Conservation (phyloP, 2,113 vertebrate genomes). For the Xiphophorus hellerii region DNA sequence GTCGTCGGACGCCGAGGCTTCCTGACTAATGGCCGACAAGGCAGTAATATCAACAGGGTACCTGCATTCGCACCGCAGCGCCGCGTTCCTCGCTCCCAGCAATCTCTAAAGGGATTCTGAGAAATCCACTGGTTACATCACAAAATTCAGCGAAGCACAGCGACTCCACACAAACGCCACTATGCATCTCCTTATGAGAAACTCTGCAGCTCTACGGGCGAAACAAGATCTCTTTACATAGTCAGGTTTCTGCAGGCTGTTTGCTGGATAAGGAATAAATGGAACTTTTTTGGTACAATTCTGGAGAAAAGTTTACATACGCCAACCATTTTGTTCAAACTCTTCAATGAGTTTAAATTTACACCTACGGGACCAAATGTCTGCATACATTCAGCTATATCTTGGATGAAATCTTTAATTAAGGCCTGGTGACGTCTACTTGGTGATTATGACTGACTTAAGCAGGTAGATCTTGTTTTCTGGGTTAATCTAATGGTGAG, state of each 20-base stretch:
- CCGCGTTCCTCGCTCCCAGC: constrained; percentile 58
- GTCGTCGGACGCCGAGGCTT: constrained; percentile 28
- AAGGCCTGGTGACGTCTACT: too few species aligned
- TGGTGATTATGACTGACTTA: too few species aligned
- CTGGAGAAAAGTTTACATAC: not conserved
- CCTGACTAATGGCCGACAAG: constrained; percentile 45
- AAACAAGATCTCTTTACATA: constrained; percentile 51
- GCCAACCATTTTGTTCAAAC: not conserved
- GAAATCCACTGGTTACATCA: constrained; percentile 66
- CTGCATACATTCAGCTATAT: too few species aligned
- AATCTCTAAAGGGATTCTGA: constrained; percentile 62
- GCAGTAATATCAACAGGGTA: constrained; percentile 33
- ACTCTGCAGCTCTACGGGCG: constrained; percentile 23
- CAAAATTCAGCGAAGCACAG: constrained; percentile 54
- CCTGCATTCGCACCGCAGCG: constrained; percentile 67
- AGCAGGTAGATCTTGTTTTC: too few species aligned
- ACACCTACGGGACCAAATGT: too few species aligned
- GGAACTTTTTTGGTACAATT: constrained; percentile 1
- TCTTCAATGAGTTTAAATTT: too few species aligned
- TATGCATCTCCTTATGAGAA: constrained; percentile 37
- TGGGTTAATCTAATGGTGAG: too few species aligned
- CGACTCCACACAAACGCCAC: constrained; percentile 60
- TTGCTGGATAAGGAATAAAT: constrained; percentile 44
- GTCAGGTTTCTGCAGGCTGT: constrained; percentile 30
- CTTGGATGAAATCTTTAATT: too few species aligned